Evolutionary conservation across 2,888 invertebrate genomes (phyloP), one percentile per base, ranked within the genome.

Genomic region (Hecatera dysodea): DNA sequence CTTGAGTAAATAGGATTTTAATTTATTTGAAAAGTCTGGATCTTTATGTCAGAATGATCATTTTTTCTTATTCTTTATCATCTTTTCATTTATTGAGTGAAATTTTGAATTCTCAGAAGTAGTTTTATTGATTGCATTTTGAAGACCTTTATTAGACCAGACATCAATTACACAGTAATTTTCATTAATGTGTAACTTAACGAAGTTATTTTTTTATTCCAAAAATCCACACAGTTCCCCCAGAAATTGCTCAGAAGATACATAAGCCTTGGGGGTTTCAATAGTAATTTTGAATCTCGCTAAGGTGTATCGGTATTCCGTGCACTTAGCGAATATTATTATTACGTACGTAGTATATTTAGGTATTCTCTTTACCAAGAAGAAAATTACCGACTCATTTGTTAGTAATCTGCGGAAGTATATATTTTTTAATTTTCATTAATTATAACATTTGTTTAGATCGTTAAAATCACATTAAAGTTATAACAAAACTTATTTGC

Each of bases 1-100:
- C 36, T 63, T 22, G 46, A 63, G 22, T 33, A 36, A 17, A 36
- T 48, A 50, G 11, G 12, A 44, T 17, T 65, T 72, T 52, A 56
- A 55, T 56, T 55, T 36, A 70, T 57, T 67, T 75, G 6, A 59
- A 60, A 19, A 69, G 33, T 22, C 55, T 72, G 42, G n/a, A 42
- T 56, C 9, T 55, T 48, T 36, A 33, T 48, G 39, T 56, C 33
- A 56, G 17, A 15, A 24, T 12, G n/a, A 73, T 69, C 44, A 48
- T 42, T 44, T 67, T 46, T 50, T 75, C 12, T 27, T 57, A 7
- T 42, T 42, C 48, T 19, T n/a, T 33, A 4, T 36, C 27, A 60
- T 27, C 6, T 48, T 48, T 67, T 42, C 8, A 75, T 19, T 36
- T 42, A 22, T 24, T 73, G 53, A 12, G 24, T 39, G 29, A 27